phyloP scores from a whole-genome alignment of 2,113 vertebrate genomes.

The Ochotona curzoniae region DNA sequence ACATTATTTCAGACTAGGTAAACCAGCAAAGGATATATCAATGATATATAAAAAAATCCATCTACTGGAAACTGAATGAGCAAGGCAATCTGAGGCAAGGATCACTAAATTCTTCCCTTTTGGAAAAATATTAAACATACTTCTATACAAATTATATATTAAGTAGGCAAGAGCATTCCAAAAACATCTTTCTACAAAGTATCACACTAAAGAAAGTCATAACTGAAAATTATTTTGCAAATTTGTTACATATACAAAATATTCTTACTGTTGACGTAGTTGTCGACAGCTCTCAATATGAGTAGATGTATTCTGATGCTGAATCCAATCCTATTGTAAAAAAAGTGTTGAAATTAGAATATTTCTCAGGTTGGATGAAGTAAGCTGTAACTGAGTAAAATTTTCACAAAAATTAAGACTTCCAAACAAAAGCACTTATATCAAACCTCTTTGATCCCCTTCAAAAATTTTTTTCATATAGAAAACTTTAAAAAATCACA shows the following conservation, averaged over 20 bases:
- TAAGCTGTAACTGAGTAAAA: constrained; percentile 13
- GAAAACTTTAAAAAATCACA: constrained; percentile 45
- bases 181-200: constrained; percentile 53
- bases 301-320: constrained; percentile 92
- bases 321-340: constrained; percentile 92
- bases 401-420: constrained; percentile 62
- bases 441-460: neutral
- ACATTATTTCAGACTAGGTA: constrained; percentile 13
- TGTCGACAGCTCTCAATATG: constrained; percentile 93
- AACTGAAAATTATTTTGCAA: constrained; percentile 44
- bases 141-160: constrained; percentile 51
- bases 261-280: constrained; percentile 91
- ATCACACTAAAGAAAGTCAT: neutral
- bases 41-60: neutral
- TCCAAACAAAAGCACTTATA: constrained; percentile 37
- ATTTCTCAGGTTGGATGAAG: constrained; percentile 40
- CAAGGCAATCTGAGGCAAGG: constrained; percentile 5
- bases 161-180: constrained; percentile 23
- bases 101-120: constrained; percentile 5
- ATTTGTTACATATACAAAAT: constrained; percentile 52
- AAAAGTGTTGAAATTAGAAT: constrained; percentile 76
- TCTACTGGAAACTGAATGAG: constrained; percentile 15
- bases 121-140: constrained; percentile 42
- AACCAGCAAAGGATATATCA: constrained; percentile 1
- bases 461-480: constrained; percentile 54